Conservation (phyloP, 1,140 invertebrate species). For the Camponotus vicinus region DNA sequence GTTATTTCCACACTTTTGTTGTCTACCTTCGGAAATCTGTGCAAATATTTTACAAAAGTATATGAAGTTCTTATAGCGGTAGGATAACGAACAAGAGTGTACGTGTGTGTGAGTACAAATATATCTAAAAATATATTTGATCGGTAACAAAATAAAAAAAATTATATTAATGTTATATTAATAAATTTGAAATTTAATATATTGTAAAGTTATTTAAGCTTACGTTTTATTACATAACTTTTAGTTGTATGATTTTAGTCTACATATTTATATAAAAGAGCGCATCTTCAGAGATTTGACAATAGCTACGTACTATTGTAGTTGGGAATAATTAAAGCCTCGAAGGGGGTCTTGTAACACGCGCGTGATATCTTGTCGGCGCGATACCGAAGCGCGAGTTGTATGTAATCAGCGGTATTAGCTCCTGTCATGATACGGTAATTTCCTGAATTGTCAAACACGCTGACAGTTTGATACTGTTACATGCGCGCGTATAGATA, state of each 20-base stretch:
- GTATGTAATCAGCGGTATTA: slow-evolving; percentile 69
- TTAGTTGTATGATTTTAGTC: not conserved
- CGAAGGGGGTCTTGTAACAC: slow-evolving; percentile 66
- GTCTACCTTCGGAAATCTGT: not conserved
- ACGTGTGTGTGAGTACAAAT: not conserved
- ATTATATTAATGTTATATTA: not conserved
- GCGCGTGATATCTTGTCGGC: slow-evolving; percentile 71
- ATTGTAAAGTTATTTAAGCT: not conserved
- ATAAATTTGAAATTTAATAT: not conserved
- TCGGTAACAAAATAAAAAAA: too few relatives aligned
- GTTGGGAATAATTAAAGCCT: slow-evolving; percentile 56
- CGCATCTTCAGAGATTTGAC: not conserved
- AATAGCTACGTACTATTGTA: slow-evolving; percentile 43
- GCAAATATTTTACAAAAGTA: not conserved
- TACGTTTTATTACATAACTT: not conserved
- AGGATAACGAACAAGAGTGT: not conserved
- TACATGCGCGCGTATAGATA: slow-evolving; percentile 45
- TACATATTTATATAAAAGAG: not conserved
- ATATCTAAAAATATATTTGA: not conserved
- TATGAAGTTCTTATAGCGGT: not conserved
- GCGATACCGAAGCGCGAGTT: slow-evolving; percentile 62
- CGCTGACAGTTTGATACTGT: slow-evolving; percentile 57
- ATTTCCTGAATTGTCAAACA: slow-evolving; percentile 71
- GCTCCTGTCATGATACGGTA: slow-evolving; percentile 69
- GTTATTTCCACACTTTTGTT: slow-evolving; percentile 11